Evolutionary conservation across 92 coral and sea anemone genomes (phyloP), one percentile per base, ranked within the genome.

Genomic region (Muricea muricata): DNA sequence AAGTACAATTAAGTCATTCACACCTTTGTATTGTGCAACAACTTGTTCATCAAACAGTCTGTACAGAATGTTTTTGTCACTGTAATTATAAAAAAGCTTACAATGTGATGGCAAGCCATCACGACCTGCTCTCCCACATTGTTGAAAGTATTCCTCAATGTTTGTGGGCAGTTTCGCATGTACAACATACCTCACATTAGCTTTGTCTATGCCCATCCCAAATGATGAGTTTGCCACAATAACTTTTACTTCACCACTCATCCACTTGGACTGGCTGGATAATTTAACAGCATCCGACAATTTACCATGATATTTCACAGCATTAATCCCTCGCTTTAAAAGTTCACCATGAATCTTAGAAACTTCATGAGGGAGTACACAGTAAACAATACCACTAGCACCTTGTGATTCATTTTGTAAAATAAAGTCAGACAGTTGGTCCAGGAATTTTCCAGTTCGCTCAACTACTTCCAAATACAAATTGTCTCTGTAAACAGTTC

Each of bases 401-500:
- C 12, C 74, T 35, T n/a, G n/a, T n/a, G n/a, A n/a, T n/a, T 50
- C 12, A 0, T 54, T 60, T 21, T 70, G 65, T 35, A 30, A 63
- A 24, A 80, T 68, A 42, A 79, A 86, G 7, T 67, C 30, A 41
- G 25, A 57, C 80, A 83, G 23, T 11, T 72, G 82, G 47, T 25
- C 73, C 28, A 17, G 29, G 29, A 65, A 65, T 17, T 71, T 72
- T n/a, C 61, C 34, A 6, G 61, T 21, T 17, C 73, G 79, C 66
- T 81, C 91, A 18, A 58, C 47, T 6, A 87, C 87, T 37, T 73
- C 83, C 30, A 87, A 29, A 32, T 34, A 23, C 41, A 87, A 65
- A 65, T 87, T 87, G 28, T 82, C 83, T 24, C 91, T 56, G 40
- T 34, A 87, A 35, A 87, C 83, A 73, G 87, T 35, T 63, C 1